phyloP scores from a whole-genome alignment of 2,113 vertebrate genomes.

The Pterophyllum scalare region DNA sequence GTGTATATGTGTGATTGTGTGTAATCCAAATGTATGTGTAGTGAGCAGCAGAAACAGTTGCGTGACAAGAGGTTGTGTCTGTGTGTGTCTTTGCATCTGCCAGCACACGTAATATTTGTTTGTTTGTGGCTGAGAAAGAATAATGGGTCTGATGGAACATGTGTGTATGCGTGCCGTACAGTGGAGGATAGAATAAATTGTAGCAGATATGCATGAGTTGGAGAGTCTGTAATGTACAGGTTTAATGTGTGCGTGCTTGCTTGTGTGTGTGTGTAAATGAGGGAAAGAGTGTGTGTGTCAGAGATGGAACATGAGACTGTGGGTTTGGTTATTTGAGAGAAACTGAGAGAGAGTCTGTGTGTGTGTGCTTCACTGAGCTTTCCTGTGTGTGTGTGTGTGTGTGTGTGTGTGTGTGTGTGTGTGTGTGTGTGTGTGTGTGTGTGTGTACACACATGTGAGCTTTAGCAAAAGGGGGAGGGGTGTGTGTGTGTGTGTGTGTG shows the following conservation, averaged over 20 bases:
- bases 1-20: slow-evolving; percentile 27
- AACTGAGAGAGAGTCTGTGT: slow-evolving; percentile 49
- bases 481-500: slow-evolving; percentile 43
- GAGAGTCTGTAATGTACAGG: slow-evolving; percentile 60
- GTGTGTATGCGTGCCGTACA: slow-evolving; percentile 22
- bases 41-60: slow-evolving; percentile 47
- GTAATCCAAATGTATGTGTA: slow-evolving; percentile 46
- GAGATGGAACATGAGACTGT: slow-evolving; percentile 80
- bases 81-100: slow-evolving; percentile 32
- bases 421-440: too few relatives aligned
- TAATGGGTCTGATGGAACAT: slow-evolving; percentile 48
- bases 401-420: slow-evolving; percentile 48
- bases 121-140: slow-evolving; percentile 54
- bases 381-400: slow-evolving; percentile 61
- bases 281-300: slow-evolving; percentile 47
- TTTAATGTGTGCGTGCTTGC: slow-evolving; percentile 44
- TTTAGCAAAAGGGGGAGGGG: slow-evolving; percentile 56
- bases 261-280: slow-evolving; percentile 12
- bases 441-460: slow-evolving; percentile 66
- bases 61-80: slow-evolving; percentile 51
- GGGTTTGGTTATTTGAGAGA: slow-evolving; percentile 77
- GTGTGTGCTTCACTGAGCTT: slow-evolving; percentile 57
- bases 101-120: slow-evolving; percentile 41
- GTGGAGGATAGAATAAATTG: slow-evolving; percentile 45
- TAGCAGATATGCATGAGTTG: slow-evolving; percentile 42